Conservation (phyloP, 2,888 invertebrate genomes). For the Neoscelio sp. region DNA sequence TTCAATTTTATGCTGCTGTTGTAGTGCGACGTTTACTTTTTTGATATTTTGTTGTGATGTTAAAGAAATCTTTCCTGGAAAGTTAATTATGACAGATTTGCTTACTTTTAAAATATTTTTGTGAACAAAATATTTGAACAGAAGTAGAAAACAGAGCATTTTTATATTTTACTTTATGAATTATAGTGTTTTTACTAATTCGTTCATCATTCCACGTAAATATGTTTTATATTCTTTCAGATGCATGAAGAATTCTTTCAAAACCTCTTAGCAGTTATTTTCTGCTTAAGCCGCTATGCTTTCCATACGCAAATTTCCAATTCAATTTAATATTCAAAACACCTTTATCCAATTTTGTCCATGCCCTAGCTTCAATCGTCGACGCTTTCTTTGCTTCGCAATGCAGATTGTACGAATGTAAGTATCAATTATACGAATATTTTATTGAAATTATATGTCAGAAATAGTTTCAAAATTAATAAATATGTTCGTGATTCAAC, state of each 20-base stretch:
- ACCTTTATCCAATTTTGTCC: conserved; percentile 23
- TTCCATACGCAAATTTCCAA: conserved; percentile 77
- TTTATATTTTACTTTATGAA: conserved; percentile 29
- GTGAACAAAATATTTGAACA: too few species aligned
- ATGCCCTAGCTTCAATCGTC: conserved; percentile 72
- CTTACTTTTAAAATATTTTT: too few species aligned
- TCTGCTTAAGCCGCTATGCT: conserved; percentile 82
- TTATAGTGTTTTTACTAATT: conserved; percentile 2
- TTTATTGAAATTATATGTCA: too few species aligned
- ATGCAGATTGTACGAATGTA: conserved; percentile 73
- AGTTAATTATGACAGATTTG: too few species aligned
- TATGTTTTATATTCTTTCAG: conserved; percentile 81
- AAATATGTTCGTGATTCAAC: too few species aligned
- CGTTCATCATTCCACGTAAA: conserved; percentile 69
- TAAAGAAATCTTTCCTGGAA: too few species aligned
- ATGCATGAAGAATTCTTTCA: conserved; percentile 82
- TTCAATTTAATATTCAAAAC: conserved; percentile 60
- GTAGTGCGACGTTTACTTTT: too few species aligned
- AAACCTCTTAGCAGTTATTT: conserved; percentile 80
- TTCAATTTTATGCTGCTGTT: too few species aligned
- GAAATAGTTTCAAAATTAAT: background rate
- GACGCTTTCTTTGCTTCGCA: conserved; percentile 75
- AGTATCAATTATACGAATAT: conserved; percentile 71
- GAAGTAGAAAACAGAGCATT: conserved; percentile 38
- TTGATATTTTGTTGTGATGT: too few species aligned